Conservation (phyloP, 2,888 invertebrate genomes). For the Hirtodrosophila trivittata region DNA sequence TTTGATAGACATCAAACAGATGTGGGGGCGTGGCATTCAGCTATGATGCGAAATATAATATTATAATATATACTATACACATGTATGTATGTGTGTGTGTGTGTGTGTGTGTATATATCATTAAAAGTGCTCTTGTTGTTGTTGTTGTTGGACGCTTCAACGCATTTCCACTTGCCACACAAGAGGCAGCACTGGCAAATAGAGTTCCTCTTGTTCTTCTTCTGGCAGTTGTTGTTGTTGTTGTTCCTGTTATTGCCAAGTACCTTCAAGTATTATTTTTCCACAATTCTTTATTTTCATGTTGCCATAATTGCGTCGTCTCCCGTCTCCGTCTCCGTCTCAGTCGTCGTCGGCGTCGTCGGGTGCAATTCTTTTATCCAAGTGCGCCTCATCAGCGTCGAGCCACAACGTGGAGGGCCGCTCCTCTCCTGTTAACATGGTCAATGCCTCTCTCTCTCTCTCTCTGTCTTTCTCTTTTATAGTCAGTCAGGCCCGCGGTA, state of each 20-base stretch:
- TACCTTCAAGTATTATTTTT: conserved; percentile 75
- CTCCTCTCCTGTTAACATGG: conserved; percentile 20
- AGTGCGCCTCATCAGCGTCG: conserved; percentile 73
- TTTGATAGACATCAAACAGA: conserved; percentile 7
- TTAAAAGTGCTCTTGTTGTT: conserved; percentile 12
- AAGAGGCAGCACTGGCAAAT: conserved; percentile 49
- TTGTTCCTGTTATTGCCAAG: conserved; percentile 44
- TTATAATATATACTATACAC: too few relatives aligned
- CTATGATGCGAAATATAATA: too few relatives aligned
- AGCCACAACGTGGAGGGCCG: conserved; percentile 37
- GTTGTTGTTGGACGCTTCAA: conserved; percentile 66
- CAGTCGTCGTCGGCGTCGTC: conserved; percentile 31
- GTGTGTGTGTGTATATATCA: too few relatives aligned
- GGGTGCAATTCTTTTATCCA: conserved; percentile 74
- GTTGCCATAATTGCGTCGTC: conserved; percentile 57
- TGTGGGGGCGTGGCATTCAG: conserved; percentile 6
- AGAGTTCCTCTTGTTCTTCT: conserved; percentile 41
- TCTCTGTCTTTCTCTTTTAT: conserved; percentile 5
- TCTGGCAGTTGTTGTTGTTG: conserved; percentile 10
- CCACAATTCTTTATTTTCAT: conserved; percentile 70
- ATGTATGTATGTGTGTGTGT: too few relatives aligned
- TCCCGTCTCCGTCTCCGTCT: conserved; percentile 24
- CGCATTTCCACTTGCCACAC: conserved; percentile 77
- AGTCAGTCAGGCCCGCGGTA: conserved; percentile 58
- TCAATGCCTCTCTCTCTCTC: conserved; percentile 7